A percentile compares a stretch with the other conserved stretches of the same genome.
Conservation (phyloP, 1,140 invertebrate species). For the Dryas iulia region DNA sequence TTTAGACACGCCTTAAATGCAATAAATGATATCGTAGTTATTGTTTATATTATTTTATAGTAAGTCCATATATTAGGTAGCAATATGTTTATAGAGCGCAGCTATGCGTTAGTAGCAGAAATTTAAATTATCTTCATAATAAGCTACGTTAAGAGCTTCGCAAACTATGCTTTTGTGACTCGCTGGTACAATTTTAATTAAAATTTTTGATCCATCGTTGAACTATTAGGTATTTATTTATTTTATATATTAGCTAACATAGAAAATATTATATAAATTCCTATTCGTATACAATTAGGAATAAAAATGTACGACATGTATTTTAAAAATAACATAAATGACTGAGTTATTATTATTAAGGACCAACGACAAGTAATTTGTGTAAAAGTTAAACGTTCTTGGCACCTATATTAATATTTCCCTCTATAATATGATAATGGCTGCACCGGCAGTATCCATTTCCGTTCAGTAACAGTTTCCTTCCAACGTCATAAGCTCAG, state of each 20-base stretch:
- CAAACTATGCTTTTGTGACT: constrained; percentile 16
- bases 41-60: background rate
- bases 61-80: no score
- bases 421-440: constrained; percentile 45
- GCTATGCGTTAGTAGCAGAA: background rate
- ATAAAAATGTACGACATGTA: no score
- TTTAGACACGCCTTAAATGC: no score
- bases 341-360: no score
- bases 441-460: constrained; percentile 53
- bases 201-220: constrained; percentile 3
- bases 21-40: no score
- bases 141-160: background rate
- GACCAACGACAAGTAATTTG: background rate
- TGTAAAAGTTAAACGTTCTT: background rate
- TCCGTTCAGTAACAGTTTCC: constrained; percentile 72
- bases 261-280: no score
- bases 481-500: constrained; percentile 46
- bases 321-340: no score
- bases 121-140: background rate
- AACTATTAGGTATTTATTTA: background rate
- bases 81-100: background rate
- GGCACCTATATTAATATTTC: constrained; percentile 31
- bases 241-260: background rate
- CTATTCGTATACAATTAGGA: no score
- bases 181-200: constrained; percentile 13